Conservation (phyloP, 2,113 vertebrate genomes). For the Vulpes ferrilata region DNA sequence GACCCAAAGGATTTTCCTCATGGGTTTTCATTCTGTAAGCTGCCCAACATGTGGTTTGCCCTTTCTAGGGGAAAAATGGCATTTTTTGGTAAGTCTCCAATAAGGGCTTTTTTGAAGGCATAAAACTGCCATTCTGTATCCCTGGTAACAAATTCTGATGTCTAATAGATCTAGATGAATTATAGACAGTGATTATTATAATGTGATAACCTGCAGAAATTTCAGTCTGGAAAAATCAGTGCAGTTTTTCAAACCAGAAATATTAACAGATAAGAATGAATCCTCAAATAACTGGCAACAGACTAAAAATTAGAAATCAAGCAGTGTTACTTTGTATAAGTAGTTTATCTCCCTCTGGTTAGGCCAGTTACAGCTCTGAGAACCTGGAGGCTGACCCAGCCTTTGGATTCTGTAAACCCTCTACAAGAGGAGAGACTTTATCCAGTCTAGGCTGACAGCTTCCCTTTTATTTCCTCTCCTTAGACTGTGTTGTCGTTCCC, state of each 20-base stretch:
- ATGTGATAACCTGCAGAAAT: not conserved
- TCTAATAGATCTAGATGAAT: not conserved
- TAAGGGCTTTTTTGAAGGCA: not conserved
- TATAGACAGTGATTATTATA: not conserved
- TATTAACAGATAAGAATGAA: not conserved
- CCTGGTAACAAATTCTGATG: not conserved
- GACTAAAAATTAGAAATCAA: not conserved
- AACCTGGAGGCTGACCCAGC: not conserved
- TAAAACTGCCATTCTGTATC: not conserved
- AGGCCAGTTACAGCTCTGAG: no score
- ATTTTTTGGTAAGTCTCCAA: not conserved
- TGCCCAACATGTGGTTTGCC: not conserved
- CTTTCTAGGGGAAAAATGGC: not conserved
- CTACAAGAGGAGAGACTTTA: not conserved
- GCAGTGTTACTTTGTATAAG: not conserved
- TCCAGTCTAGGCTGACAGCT: not conserved
- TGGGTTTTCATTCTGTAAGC: not conserved
- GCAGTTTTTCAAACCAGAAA: not conserved
- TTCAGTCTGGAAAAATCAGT: not conserved
- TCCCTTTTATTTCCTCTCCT: not conserved
- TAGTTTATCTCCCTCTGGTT: not conserved
- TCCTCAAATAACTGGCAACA: not conserved
- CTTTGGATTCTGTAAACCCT: not conserved
- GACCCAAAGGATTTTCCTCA: not conserved
- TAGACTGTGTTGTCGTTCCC: not conserved